Evolutionary conservation across 1,140 invertebrate genomes (phyloP).

Genomic region (Drosophila burlai): DNA sequence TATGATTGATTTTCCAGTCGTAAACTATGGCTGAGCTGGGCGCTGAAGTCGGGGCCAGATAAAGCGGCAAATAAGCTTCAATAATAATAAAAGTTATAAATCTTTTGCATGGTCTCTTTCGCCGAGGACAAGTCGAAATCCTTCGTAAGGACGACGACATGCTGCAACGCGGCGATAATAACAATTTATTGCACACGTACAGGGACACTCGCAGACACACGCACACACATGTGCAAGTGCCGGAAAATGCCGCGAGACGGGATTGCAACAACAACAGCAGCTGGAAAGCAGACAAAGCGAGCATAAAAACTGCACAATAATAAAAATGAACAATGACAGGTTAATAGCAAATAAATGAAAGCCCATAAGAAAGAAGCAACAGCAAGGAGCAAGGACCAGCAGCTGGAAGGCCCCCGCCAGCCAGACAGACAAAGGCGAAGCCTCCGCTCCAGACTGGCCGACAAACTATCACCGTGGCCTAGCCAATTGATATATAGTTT

Average conservation of each 20-base stretch:
- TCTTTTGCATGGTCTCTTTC: slow-evolving; percentile 65
- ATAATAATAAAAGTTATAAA: slow-evolving; percentile 85
- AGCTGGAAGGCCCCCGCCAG: slow-evolving; percentile 11
- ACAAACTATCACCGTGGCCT: slow-evolving; percentile 64
- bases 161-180: slow-evolving; percentile 83
- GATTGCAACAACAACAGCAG: slow-evolving; percentile 57
- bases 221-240: slow-evolving; percentile 60
- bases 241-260: slow-evolving; percentile 79
- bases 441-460: slow-evolving; percentile 22
- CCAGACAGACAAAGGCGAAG: slow-evolving; percentile 44
- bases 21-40: slow-evolving; percentile 57
- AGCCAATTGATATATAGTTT: slow-evolving; percentile 84
- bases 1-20: slow-evolving; percentile 81
- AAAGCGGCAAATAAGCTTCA: slow-evolving; percentile 79
- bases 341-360: slow-evolving; percentile 85
- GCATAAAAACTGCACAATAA: slow-evolving; percentile 79
- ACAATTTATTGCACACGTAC: slow-evolving; percentile 83
- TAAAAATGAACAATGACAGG: slow-evolving; percentile 85
- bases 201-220: slow-evolving; percentile 30
- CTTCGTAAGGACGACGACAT: slow-evolving; percentile 63
- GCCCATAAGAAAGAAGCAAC: slow-evolving; percentile 74
- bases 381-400: slow-evolving; percentile 22
- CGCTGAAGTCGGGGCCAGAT: slow-evolving; percentile 60
- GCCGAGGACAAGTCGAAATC: slow-evolving; percentile 42
- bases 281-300: slow-evolving; percentile 39